Conservation (phyloP, 2,888 invertebrate species). For the Erebia palarica region DNA sequence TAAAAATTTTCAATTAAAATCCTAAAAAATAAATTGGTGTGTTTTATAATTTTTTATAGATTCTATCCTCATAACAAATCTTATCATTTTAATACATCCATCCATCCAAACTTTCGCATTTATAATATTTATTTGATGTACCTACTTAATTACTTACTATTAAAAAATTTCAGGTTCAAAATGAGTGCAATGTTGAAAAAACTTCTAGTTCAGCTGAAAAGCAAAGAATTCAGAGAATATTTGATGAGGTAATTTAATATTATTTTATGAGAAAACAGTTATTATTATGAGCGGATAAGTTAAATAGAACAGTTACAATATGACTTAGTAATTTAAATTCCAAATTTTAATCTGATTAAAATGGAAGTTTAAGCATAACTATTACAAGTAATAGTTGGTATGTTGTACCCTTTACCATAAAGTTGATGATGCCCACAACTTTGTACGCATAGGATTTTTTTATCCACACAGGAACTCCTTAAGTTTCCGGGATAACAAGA, state of each 20-base stretch:
- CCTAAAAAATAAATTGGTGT: neutral
- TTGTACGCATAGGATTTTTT: too few relatives aligned
- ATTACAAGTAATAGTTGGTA: too few relatives aligned
- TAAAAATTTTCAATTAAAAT: neutral
- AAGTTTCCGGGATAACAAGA: too few relatives aligned
- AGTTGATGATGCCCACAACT: too few relatives aligned
- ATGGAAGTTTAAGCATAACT: neutral
- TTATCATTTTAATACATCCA: neutral
- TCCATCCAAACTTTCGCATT: too few relatives aligned
- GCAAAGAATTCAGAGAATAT: slow-evolving; percentile 92
- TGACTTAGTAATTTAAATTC: neutral
- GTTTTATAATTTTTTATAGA: neutral
- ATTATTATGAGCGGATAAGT: too few relatives aligned
- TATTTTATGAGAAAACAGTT: neutral
- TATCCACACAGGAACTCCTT: too few relatives aligned
- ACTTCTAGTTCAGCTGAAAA: slow-evolving; percentile 85
- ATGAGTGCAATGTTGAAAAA: slow-evolving; percentile 66
- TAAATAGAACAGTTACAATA: too few relatives aligned
- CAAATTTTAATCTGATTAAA: neutral
- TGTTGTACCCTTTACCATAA: too few relatives aligned
- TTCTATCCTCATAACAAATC: neutral
- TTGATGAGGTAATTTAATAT: slow-evolving; percentile 87
- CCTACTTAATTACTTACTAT: too few relatives aligned
- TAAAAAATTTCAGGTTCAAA: slow-evolving; percentile 37
- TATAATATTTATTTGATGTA: too few relatives aligned